Base-by-base conservation (phyloP, 1,140 invertebrate species). In the Drosophila bifasciata region DNA sequence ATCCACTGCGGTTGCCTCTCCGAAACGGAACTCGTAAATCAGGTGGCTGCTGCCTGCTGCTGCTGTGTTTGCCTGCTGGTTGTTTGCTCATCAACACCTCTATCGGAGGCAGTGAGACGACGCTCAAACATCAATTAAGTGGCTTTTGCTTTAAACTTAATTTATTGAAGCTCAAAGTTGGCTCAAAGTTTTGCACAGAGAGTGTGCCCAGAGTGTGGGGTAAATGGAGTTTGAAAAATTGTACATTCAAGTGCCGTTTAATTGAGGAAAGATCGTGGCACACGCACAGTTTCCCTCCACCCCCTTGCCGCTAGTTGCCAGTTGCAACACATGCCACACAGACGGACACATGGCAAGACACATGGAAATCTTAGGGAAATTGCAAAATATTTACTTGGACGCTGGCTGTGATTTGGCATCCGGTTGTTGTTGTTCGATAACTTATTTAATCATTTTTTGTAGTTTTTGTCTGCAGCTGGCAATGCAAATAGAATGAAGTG, bases 1-100 rank as follows among this genome's bases (percentile, higher is more conserved):
- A 69, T 49, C 58, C 66, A 63, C 58, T 58, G 55, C n/a, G n/a
- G n/a, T n/a, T n/a, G n/a, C n/a, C n/a, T n/a, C n/a, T n/a, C n/a
- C n/a, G n/a, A n/a, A n/a, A 52, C 58, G 69, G 56, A 72, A 72
- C 69, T 71, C 50, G 69, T 72, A 53, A 72, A 72, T 72, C 67
- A 72, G 61, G 67, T 72, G 43, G 5, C n/a, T n/a, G n/a, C n/a
- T n/a, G n/a, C n/a, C 28, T 67, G n/a, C 23, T 16, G 21, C 3
- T 60, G n/a, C 19, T 19, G 39, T n/a, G n/a, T n/a, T n/a, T n/a
- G n/a, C n/a, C 8, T 46, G 28, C 17, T 63, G 5, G 15, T 4
- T 49, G 17, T 40, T 40, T 39, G 32, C 28, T 55, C 21, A 55
- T 67, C 62, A 68, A 68, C 64, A 48, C 62, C 43, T 68, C 17